Base-by-base conservation (phyloP, 2,797 vertebrate genomes). In the Neosalanx taihuensis region DNA sequence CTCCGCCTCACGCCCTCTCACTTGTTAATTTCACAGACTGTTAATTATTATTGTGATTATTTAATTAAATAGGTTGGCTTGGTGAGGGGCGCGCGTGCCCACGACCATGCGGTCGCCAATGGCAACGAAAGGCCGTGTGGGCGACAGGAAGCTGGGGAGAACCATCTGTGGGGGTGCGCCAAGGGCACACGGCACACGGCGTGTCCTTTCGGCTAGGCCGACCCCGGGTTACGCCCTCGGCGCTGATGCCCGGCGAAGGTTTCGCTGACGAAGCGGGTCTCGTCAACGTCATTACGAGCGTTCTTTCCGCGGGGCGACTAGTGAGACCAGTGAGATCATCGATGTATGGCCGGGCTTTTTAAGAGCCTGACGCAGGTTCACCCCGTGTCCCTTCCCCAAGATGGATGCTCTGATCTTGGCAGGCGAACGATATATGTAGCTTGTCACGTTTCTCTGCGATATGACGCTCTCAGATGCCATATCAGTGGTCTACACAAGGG, bases 191-290 rank as follows among this genome's bases (percentile, higher is more conserved):
- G 69, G 74, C 6, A 51, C 53, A 64, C 5, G 0, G 83, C 59
- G 35, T 83, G 89, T 82, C 71, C 83, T 81, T 84, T 77, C 64
- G 81, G 93, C 92, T 90, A 81, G 93, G 92, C 91, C 90, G 88
- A 83, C 86, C 89, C 64, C 1, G 37, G 17, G 41, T 6, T 3
- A 26, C 83, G 93, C 92, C 87, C 87, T 93, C 94, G 88, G 84
- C 81, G 88, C 90, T 93, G 89, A 92, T 90, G 88, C 94, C 94
- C 89, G 85, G 93, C 92, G 75, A 77, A 93, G 89, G 87, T 94
- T 86, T 94, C 91, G 84, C 89, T 93, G 88, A 89, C 90, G 90
- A 95, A 94, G 85, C 89, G 92, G 78, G 89, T 91, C 91, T 91
- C 90, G 78, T 93, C 90, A 78, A 94, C 88, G 6, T 68, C 81